Base-by-base conservation (phyloP, 2,797 vertebrate genomes). In the Carcharodon carcharias region DNA sequence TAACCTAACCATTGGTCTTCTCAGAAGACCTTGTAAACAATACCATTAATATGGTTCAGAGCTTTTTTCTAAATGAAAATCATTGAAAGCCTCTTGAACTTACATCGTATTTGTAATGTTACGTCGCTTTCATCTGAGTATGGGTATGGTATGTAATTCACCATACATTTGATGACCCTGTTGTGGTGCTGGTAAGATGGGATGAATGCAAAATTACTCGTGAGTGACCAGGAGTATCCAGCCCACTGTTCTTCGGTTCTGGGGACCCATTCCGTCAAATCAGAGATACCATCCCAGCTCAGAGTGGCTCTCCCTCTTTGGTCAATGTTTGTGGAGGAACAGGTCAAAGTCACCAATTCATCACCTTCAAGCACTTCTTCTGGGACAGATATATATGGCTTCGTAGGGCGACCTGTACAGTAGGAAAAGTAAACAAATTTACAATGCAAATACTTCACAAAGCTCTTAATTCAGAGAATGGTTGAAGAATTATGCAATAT, bases 141-240 rank as follows among this genome's bases (percentile, higher is more conserved):
- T 35, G 94, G 69, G 50, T 56, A 95, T 21, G 94, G 94, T 31
- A 50, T 95, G 67, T 95, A 95, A 67, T 95, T 77, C 14, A 95
- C 94, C 45, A 12, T 56, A 56, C 94, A 95, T 77, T 71, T 95
- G 94, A 95, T 58, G 50, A 77, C 4, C 69, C 54, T 28, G 67
- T 95, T 71, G 69, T 95, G 94, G 18, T 95, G 94, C 31, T 77
- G 94, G 94, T 95, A 58, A 3, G 94, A 95, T 58, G 94, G 94
- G 69, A 56, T 73, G 94, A 95, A 95, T 3, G 28, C 69, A 18
- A 95, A 31, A 1, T 77, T 95, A 77, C 67, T 95, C 2, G 31
- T 54, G 16, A 95, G 26, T 95, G 94, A 73, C 94, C 94, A 95
- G 94, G 94, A 73, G 31, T 71, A 95, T 73, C 94, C 94, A 73